Evolutionary conservation across 2,797 vertebrate genomes (phyloP).

Genomic region (Brachyrhaphis roseni): DNA sequence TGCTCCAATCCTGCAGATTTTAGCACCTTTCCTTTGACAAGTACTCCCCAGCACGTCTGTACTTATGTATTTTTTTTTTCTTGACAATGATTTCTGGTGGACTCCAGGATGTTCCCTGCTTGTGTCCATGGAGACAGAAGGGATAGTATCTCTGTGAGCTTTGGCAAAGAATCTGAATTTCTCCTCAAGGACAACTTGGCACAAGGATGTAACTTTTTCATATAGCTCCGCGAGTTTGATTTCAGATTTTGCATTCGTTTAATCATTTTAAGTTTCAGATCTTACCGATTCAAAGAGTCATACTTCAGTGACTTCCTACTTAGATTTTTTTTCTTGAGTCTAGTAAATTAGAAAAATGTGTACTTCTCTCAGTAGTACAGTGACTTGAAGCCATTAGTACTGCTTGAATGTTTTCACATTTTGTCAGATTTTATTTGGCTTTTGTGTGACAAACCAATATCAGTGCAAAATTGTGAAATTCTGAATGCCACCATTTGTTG

Average conservation of each 20-base stretch:
- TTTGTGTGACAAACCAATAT: neutral
- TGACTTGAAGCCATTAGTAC: neutral
- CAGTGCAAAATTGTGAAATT: neutral
- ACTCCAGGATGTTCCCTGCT: slow-evolving; percentile 39
- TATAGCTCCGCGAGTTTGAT: slow-evolving; percentile 19
- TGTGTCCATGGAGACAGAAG: slow-evolving; percentile 62
- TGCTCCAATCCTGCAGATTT: slow-evolving; percentile 15
- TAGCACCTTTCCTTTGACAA: slow-evolving; percentile 36
- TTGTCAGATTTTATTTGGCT: neutral
- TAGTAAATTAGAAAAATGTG: slow-evolving; percentile 29
- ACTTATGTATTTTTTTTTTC: slow-evolving; percentile 11
- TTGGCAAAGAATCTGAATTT: slow-evolving; percentile 44
- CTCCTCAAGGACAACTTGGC: slow-evolving; percentile 60
- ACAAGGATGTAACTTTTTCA: slow-evolving; percentile 52
- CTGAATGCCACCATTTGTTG: neutral
- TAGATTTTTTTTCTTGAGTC: neutral
- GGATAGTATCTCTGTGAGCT: slow-evolving; percentile 58
- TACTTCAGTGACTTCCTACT: slow-evolving; percentile 2
- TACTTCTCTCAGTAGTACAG: slow-evolving; percentile 29
- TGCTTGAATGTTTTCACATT: neutral
- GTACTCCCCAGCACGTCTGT: slow-evolving; percentile 24
- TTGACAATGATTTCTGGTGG: slow-evolving; percentile 38
- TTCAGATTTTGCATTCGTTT: slow-evolving; percentile 8
- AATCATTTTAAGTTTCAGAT: neutral
- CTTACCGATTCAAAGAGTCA: slow-evolving; percentile 18